These are phyloP conservation scores for Tinea semifulvella DNA, from an alignment of 2,888 invertebrate genomes.

Conservation along the genomic window DNA sequence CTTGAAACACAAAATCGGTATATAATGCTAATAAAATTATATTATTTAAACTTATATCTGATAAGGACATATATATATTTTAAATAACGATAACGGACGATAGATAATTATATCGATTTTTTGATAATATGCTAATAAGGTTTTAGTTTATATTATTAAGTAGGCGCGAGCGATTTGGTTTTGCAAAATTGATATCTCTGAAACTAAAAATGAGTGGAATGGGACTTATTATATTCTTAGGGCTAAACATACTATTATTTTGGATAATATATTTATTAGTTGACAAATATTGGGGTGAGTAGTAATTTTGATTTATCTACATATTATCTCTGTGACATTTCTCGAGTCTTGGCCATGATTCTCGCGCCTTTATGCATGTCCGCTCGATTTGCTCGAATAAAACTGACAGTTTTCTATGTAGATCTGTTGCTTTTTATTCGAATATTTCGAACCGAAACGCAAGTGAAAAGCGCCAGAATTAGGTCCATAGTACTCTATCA, in stretches of 20 bases:
- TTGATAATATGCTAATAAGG: constrained; percentile 1
- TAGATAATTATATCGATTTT: constrained; percentile 12
- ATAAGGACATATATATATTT: constrained; percentile 1
- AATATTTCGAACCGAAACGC: no score
- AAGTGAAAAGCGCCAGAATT: no score
- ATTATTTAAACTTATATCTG: neutral
- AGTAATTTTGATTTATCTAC: no score
- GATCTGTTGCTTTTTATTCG: no score
- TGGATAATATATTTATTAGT: constrained; percentile 6
- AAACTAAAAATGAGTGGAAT: neutral
- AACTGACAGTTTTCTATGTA: no score
- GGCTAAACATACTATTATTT: constrained; percentile 6
- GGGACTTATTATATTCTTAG: constrained; percentile 7
- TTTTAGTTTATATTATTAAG: neutral
- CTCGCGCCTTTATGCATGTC: no score
- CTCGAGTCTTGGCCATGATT: no score
- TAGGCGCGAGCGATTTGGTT: neutral
- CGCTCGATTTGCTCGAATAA: no score
- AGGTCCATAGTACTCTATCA: no score
- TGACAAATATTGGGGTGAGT: constrained; percentile 9
- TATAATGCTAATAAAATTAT: neutral
- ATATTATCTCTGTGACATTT: no score
- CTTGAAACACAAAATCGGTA: constrained; percentile 6
- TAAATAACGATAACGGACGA: neutral
- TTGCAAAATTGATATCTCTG: neutral